phyloP scores from a whole-genome alignment of 2,113 vertebrate species.

The Astur gentilis region DNA sequence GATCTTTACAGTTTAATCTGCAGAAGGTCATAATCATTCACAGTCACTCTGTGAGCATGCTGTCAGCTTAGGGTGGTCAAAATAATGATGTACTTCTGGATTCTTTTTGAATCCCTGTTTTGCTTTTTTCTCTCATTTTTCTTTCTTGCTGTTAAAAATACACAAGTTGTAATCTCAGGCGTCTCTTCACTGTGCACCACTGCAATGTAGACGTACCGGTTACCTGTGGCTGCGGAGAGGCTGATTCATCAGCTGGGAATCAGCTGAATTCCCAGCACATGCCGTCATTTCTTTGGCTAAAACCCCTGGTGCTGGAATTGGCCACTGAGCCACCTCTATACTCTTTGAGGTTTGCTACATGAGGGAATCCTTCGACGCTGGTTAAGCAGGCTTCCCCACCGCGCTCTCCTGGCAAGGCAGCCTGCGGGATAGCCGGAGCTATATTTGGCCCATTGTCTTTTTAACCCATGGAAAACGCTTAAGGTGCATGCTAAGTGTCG shows the following conservation, averaged over 20 bases:
- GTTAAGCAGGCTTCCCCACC: conserved; percentile 31
- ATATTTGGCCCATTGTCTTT: background rate
- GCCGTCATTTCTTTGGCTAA: background rate
- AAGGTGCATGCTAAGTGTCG: background rate
- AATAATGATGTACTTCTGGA: background rate
- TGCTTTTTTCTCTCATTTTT: background rate
- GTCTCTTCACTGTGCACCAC: background rate
- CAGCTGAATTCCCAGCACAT: conserved; percentile 17
- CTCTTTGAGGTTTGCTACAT: conserved; percentile 30
- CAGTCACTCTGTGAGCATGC: background rate
- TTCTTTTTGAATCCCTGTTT: background rate
- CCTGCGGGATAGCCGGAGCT: background rate
- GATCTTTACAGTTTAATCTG: background rate
- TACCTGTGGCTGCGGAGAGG: background rate
- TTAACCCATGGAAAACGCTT: background rate
- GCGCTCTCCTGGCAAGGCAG: background rate
- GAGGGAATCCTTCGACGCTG: conserved; percentile 38
- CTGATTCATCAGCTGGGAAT: background rate
- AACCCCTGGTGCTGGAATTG: background rate
- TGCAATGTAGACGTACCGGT: background rate
- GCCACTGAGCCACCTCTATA: conserved; percentile 1
- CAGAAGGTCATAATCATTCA: background rate
- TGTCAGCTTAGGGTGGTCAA: background rate
- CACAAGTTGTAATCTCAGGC: background rate
- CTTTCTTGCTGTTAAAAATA: background rate